Base-by-base conservation (phyloP, 2,113 vertebrate species). In the Geococcyx californianus region DNA sequence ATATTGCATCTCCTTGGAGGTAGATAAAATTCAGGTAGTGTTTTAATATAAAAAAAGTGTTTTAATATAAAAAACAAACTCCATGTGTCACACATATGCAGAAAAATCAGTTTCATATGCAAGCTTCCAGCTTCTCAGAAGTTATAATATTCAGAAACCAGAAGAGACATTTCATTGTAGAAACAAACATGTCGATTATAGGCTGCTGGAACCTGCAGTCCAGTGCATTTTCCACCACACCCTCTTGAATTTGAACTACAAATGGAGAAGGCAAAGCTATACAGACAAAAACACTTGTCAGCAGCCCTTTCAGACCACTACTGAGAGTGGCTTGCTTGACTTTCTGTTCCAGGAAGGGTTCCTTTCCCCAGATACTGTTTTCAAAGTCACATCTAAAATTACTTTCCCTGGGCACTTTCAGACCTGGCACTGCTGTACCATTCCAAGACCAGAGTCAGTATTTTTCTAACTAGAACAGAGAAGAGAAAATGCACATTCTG, bases 191-290 rank as follows among this genome's bases (percentile, higher is more conserved):
- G 40, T 36, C 90, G 90, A 96, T 96, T 95, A 96, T 49, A 95
- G 79, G 80, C 88, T 92, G 59, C 49, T 64, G 56, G 49, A 88
- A 66, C 64, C 29, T 95, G 36, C n/a, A 94, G 83, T 86, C 66
- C 66, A 77, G 82, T 67, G 12, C 31, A 34, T 90, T 94, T 95
- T 90, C 86, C 49, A 93, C 94, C 95, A 92, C 92, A 75, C 73
- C 86, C 93, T 93, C 45, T 38, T 26, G 25, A 93, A 86, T 90
- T 75, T 58, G 77, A 96, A 95, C 72, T 92, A 87, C 45, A 81
- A 90, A 68, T 9, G 11, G 26, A 70, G 87, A 90, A 91, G 83
- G 26, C 16, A 5, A 93, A 84, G 58, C 60, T 83, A 44, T 19
- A 66, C 14, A 33, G 52, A 92, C 68, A 90, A 86, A 96, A 93